Base-by-base conservation (phyloP, 2,888 invertebrate species). In the Agriotes lineatus region DNA sequence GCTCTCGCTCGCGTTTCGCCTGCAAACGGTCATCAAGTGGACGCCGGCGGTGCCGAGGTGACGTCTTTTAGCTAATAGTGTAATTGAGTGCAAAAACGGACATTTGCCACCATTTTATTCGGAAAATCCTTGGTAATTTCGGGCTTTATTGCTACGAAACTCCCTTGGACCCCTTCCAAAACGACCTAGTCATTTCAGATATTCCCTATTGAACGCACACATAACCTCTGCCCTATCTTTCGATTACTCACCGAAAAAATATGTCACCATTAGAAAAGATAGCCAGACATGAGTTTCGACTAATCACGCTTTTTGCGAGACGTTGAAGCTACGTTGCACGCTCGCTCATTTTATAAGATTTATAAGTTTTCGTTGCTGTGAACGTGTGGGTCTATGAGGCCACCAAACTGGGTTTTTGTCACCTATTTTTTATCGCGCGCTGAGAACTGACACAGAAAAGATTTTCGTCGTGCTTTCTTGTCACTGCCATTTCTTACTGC, bases 31-130 rank as follows among this genome's bases (percentile, higher is more conserved):
- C 72, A 67, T 71, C 69, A 67, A 71, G 69, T 72, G 74, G 71
- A 74, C 71, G 69, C 64, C 69, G 33, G 19, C 42, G 69, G 72
- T 60, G 72, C 65, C 57, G 70, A 73, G 67, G 69, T 62, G 69
- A 66, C 67, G 66, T 63, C 68, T 70, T 67, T 68, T 68, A 60
- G 70, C 68, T 72, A 72, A 72, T 72, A 68, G 70, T 60, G 70
- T 70, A 70, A 70, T 72, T 63, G 68, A 59, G 72, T 59, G 68
- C 63, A 72, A 72, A 69, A 67, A 71, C 71, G 75, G 61, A 63
- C 72, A 70, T 73, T 73, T 71, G 59, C 64, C 42, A 65, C 71
- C 72, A 65, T 74, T 61, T 73, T 74, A 72, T 70, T 72, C 66
- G 73, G 66, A 71, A 74, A 71, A 71, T 74, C 72, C 70, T 71